These are phyloP conservation scores for Muraenolepis orangiensis DNA, from an alignment of 2,797 vertebrate genomes.

Conservation along the genomic window DNA sequence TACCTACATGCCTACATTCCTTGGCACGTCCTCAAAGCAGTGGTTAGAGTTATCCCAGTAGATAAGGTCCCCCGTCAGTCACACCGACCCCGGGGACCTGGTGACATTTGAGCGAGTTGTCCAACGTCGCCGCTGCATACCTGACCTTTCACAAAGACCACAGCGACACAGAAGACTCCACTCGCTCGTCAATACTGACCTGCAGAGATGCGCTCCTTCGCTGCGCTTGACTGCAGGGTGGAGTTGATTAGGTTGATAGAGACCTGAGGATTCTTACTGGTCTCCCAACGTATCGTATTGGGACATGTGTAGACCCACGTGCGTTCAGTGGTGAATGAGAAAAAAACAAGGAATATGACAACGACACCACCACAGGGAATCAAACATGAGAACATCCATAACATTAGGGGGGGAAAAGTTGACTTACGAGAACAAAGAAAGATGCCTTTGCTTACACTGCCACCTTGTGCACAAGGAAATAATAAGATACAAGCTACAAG, in stretches of 20 bases:
- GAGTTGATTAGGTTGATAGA: conserved; percentile 3
- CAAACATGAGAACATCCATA: neutral
- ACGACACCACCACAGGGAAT: neutral
- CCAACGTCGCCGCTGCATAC: conserved; percentile 62
- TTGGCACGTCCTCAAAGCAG: conserved; percentile 15
- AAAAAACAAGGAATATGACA: neutral
- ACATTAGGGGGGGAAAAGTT: neutral
- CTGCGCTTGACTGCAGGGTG: conserved; percentile 6
- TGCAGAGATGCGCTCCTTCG: neutral
- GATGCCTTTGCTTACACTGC: conserved; percentile 58
- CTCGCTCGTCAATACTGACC: neutral
- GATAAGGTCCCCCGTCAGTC: conserved; percentile 63
- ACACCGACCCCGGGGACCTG: conserved; percentile 59
- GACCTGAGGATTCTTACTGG: neutral
- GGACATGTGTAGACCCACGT: neutral
- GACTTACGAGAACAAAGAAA: neutral
- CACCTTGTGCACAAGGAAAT: conserved; percentile 43
- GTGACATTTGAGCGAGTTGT: conserved; percentile 71
- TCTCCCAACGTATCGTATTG: neutral
- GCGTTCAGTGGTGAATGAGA: neutral
- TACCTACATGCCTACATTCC: neutral
- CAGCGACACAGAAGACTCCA: conserved; percentile 11
- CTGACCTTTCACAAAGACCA: conserved; percentile 64
- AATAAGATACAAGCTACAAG: no score
- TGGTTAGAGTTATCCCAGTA: conserved; percentile 44